Evolutionary conservation across 2,797 vertebrate genomes (phyloP), one percentile per base, ranked within the genome.

Genomic region (Percopsis omiscomaycus): DNA sequence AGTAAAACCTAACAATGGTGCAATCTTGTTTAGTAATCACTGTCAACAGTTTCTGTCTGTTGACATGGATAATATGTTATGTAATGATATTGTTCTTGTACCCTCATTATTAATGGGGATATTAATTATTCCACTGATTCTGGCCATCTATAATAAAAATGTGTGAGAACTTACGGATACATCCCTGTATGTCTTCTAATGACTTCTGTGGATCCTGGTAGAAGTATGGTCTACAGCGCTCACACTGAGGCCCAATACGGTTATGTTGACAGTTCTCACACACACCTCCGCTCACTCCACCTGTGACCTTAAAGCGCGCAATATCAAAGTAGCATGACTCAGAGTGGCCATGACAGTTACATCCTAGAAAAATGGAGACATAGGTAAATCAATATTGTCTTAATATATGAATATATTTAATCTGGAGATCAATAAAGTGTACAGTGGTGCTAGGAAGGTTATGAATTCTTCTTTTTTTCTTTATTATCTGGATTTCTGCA

Each of bases 311-410:
- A 28, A 92, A 95, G 9, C 65, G 75, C 0, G 79, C 57, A 37
- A 69, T 53, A 51, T 97, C 90, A 42, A 97, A 98, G 84, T 93
- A 93, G 66, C 96, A 97, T 0, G 66, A 90, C 61, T 92, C 89
- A 0, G 95, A 93, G 76, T 96, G 96, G 16, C 92, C 75, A 0
- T 95, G 92, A 79, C 95, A 97, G 79, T 91, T 88, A 66, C 95
- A 98, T 1, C 85, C 95, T 96, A 22, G 68, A 13, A 51, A 37
- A 59, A 1, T 68, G 0, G 1, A 44, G 27, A 27, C 57, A 45
- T 5, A 4, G 16, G 3, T 3, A 3, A 37, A 9, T n/a, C 46
- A n/a, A 12, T 11, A 47, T 12, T 11, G 46, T 9, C 46, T 47
- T 12, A 45, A 45, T 12, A 45, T 45, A 12, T 2, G 22, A 22